phyloP scores from a whole-genome alignment of 2,797 vertebrate species.

The Sternotherus odoratus region DNA sequence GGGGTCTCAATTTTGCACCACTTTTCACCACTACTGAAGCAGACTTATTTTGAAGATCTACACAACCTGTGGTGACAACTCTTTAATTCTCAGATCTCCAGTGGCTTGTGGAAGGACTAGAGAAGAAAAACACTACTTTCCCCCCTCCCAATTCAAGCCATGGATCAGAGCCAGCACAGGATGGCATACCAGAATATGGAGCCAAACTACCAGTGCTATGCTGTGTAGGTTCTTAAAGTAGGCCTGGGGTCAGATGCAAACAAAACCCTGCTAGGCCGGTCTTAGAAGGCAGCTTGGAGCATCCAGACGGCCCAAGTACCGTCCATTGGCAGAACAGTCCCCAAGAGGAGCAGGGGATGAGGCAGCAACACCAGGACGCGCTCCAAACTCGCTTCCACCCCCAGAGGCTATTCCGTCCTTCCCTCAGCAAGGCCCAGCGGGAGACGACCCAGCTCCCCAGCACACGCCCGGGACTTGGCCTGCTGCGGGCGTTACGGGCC shows the following conservation, averaged over 20 bases:
- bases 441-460: neutral
- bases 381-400: neutral
- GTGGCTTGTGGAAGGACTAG: neutral
- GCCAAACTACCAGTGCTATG: neutral
- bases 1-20: neutral
- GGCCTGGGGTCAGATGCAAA: neutral
- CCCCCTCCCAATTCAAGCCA: neutral
- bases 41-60: neutral
- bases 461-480: fast-evolving
- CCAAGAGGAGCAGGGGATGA: too few relatives aligned
- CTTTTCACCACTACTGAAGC: neutral
- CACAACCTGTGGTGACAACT: neutral
- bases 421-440: too few relatives aligned
- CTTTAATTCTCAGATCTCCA: neutral
- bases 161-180: too few relatives aligned
- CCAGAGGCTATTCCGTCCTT: neutral
- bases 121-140: neutral
- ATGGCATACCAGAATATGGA: too few relatives aligned
- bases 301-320: neutral
- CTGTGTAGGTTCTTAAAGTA: neutral
- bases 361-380: too few relatives aligned
- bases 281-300: neutral
- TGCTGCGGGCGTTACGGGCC: neutral
- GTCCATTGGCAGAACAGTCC: neutral
- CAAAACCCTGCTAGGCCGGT: neutral